phyloP scores from a whole-genome alignment of 2,113 vertebrate species.

The Mormoops blainvillei region DNA sequence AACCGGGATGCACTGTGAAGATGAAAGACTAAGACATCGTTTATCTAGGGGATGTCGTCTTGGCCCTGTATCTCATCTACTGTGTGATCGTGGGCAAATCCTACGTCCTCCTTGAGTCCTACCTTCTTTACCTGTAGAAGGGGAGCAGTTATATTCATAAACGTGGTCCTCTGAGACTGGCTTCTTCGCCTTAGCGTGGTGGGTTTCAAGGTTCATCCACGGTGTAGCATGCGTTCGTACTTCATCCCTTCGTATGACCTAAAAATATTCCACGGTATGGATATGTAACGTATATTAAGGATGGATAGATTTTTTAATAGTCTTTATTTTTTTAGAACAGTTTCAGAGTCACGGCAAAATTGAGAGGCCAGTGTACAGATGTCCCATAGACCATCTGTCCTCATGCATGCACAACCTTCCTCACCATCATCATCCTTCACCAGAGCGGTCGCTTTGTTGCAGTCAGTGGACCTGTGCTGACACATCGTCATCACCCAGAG shows the following conservation, averaged over 20 bases:
- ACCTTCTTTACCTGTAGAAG: neutral
- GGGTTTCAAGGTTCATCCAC: neutral
- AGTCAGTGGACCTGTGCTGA: neutral
- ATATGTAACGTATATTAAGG: neutral
- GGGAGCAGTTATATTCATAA: neutral
- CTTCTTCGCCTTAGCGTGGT: neutral
- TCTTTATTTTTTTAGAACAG: neutral
- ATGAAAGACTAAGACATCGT: accelerated
- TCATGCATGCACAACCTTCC: neutral
- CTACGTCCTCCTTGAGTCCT: accelerated
- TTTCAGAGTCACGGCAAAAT: neutral
- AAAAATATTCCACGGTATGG: neutral
- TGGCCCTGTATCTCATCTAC: neutral
- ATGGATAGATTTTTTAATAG: neutral
- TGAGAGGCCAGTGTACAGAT: neutral
- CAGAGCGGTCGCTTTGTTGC: neutral
- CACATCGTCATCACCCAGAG: neutral
- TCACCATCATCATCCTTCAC: neutral
- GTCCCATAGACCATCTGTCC: neutral
- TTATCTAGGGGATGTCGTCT: accelerated
- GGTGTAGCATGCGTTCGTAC: neutral
- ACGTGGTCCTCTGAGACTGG: neutral
- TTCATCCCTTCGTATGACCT: neutral
- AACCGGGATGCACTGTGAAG: neutral
- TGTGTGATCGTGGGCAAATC: neutral